These are phyloP conservation scores for Phylloscopus collybita DNA, from an alignment of 2,797 vertebrate species.

Conservation along the genomic window DNA sequence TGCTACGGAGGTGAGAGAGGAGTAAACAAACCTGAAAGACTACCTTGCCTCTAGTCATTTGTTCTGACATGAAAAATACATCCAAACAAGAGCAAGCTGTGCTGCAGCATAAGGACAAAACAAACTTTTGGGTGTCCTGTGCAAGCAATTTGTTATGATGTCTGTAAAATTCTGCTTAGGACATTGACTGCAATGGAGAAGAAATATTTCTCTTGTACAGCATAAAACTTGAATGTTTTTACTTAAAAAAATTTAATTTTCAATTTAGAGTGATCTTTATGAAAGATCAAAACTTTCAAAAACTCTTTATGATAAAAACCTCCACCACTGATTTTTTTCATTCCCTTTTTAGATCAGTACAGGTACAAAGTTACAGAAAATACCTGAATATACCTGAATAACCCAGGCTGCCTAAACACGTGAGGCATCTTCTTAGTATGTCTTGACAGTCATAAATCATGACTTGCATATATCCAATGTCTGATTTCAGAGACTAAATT, in stretches of 20 bases:
- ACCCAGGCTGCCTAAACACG: fast-evolving
- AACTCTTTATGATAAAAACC: background rate
- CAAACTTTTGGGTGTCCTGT: background rate
- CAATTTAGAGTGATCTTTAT: background rate
- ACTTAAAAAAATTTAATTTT: background rate
- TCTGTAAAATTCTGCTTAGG: background rate
- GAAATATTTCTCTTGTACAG: background rate
- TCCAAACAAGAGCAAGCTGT: background rate
- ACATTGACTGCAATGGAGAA: background rate
- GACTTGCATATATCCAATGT: too few species aligned
- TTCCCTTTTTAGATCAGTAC: background rate
- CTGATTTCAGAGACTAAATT: background rate
- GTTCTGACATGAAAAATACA: background rate
- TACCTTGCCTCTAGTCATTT: background rate
- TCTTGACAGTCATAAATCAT: background rate
- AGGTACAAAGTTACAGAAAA: background rate
- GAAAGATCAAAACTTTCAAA: background rate
- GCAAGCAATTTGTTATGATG: background rate
- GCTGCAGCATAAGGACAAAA: background rate
- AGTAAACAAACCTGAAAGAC: background rate
- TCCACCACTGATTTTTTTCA: background rate
- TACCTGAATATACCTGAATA: background rate
- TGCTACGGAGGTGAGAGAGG: background rate
- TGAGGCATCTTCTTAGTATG: background rate
- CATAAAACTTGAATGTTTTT: background rate